Evolutionary conservation across 2,888 invertebrate species (phyloP), one percentile per base, ranked within the genome.

Genomic region (Mythimna ferrago): DNA sequence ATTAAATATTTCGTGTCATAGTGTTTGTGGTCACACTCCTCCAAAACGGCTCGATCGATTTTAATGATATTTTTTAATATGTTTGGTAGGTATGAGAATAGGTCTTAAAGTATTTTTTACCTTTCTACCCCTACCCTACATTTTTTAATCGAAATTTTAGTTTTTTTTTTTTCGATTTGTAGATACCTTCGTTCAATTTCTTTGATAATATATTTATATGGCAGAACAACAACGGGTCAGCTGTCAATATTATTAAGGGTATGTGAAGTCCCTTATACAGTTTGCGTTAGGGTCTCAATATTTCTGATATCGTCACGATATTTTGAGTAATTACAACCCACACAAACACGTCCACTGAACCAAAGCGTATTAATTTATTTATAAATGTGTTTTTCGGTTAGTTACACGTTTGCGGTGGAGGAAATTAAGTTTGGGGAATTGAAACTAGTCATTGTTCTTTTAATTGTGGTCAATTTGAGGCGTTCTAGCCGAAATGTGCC

Each of bases 401-500:
- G 94, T 93, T 92, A 93, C 92, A 93, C 93, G 91, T 93, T 93
- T 90, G 90, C 88, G 89, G 88, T 88, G 91, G 90, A 95, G 96
- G 95, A 96, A 96, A 96, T 96, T 95, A 92, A 94, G 94, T 95
- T 96, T 95, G 92, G 94, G 93, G 94, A 94, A 96, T 95, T 95
- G 95, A 96, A 95, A 95, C 93, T 93, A 91, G 93, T 95, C 94
- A 95, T 96, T 96, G 96, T 96, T 96, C 94, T 95, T 95, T 94
- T 96, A 95, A 96, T 95, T 95, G 95, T 93, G 92, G 94, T 93
- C 94, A 94, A 94, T 95, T 95, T 94, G 93, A 91, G 92, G 91
- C 95, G 96, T 96, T 96, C 95, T 95, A 94, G 92, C 86, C 88
- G 95, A 96, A 95, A 95, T 93, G 87, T 95, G 96, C 96, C 86